These are phyloP conservation scores for Tyria jacobaeae DNA, from an alignment of 2,888 invertebrate species.

Conservation along the genomic window DNA sequence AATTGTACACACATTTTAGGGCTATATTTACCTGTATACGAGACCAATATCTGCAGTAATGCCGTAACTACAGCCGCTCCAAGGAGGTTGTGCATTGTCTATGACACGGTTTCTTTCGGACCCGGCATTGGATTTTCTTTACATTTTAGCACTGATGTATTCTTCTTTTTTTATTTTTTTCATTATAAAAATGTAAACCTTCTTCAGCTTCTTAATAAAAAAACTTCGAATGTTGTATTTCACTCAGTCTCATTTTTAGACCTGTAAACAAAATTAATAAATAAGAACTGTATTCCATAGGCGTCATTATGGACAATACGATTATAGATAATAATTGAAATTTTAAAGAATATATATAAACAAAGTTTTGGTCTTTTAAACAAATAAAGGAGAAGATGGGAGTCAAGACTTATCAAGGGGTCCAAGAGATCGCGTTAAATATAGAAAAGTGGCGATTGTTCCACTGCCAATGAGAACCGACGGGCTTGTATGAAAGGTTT, in stretches of 20 bases:
- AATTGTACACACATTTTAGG: neutral
- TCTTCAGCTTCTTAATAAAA: conserved; percentile 26
- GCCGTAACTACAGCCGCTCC: conserved; percentile 77
- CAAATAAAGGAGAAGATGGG: too few species aligned
- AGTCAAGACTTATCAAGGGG: too few species aligned
- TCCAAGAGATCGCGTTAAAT: too few species aligned
- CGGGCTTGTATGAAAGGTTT: too few species aligned
- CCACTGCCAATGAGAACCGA: too few species aligned
- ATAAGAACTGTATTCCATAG: conserved; percentile 17
- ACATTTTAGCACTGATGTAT: conserved; percentile 47
- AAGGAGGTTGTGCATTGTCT: conserved; percentile 82
- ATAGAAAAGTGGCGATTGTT: too few species aligned
- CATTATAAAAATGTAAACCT: conserved; percentile 55
- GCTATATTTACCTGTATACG: conserved; percentile 67
- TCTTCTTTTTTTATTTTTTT: conserved; percentile 66
- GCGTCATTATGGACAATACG: neutral
- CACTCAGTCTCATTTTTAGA: conserved; percentile 57
- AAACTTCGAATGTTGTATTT: conserved; percentile 40
- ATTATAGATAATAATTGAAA: too few species aligned
- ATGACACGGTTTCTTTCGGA: conserved; percentile 67
- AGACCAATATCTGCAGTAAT: conserved; percentile 76
- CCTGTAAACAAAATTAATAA: conserved; percentile 61
- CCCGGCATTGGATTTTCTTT: conserved; percentile 75
- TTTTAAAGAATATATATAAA: too few species aligned
- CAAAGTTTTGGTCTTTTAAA: too few species aligned